A percentile compares a stretch with the other conserved stretches of the same genome.
Conservation (phyloP, 2,113 vertebrate species). For the Gymnobelideus leadbeateri region DNA sequence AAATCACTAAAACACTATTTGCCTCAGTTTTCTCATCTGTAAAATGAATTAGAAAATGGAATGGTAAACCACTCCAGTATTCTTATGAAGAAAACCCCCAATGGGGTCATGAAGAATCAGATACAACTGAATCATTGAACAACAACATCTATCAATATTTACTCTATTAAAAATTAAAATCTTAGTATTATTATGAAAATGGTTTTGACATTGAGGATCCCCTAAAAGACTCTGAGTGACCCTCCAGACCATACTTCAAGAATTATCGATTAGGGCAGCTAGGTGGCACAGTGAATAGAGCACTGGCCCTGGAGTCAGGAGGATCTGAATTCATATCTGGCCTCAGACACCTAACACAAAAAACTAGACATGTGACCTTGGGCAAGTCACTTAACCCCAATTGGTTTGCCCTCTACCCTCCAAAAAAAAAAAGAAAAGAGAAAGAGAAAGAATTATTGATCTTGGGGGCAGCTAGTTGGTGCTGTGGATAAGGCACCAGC, state of each 20-base stretch:
- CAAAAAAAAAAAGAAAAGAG: no score
- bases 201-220: not conserved
- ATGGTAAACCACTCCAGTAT: not conserved
- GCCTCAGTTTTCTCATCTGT: not conserved
- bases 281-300: no score
- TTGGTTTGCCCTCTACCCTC: no score
- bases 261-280: not conserved
- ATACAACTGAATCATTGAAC: not conserved
- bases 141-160: not conserved
- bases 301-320: no score
- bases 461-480: not conserved
- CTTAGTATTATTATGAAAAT: no score
- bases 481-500: no score
- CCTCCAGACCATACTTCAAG: not conserved
- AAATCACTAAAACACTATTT: not conserved
- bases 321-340: no score
- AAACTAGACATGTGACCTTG: no score
- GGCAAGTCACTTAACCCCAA: no score
- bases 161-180: not conserved
- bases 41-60: not conserved
- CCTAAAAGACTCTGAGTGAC: not conserved
- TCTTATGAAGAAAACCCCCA: not conserved
- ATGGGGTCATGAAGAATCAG: not conserved
- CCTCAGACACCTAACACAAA: no score
- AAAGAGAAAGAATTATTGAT: not conserved